Base-by-base conservation (phyloP, 2,888 invertebrate genomes). In the Xestia sexstrigata region DNA sequence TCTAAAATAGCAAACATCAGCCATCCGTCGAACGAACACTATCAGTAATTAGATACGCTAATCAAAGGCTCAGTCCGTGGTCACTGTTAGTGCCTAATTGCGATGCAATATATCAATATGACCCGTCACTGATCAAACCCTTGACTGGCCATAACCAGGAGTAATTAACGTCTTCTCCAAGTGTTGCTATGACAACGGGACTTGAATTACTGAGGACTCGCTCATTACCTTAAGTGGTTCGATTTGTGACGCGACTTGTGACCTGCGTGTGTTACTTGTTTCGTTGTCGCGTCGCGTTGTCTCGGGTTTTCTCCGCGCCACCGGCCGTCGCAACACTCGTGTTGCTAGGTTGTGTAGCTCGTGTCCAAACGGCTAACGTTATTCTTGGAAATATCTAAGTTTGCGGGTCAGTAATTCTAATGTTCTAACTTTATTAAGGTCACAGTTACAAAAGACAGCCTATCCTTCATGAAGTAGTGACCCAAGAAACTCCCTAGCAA, bases 101-200 rank as follows among this genome's bases (percentile, higher is more conserved):
- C 67, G 55, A 78, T 87, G 80, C 81, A 80, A 88, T 88, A 78
- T 75, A 87, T 88, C 86, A 85, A 80, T 82, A 80, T 76, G 74
- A 72, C 35, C 78, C 63, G 78, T 63, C 70, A 73, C 87, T 86
- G 84, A 86, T 88, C 84, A 87, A 73, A 84, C 81, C 84, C 84
- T 86, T 70, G 79, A 65, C 81, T 82, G 69, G 70, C 62, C 79
- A 74, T 70, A 75, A 74, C 77, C 67, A 73, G 70, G 26, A 63
- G 67, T 81, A 87, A 87, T 88, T 87, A 86, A 58, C 63, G 60
- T 62, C 6, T 58, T 15, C 72, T 42, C 63, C 26, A 76, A 72
- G 72, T 76, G 70, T 76, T 73, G 69, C 69, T 52, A 23, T 78
- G 66, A 70, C 69, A 65, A 66, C 72, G 7, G 6, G 5, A n/a